phyloP scores from a whole-genome alignment of 2,888 invertebrate genomes.

The Xylota segnis region DNA sequence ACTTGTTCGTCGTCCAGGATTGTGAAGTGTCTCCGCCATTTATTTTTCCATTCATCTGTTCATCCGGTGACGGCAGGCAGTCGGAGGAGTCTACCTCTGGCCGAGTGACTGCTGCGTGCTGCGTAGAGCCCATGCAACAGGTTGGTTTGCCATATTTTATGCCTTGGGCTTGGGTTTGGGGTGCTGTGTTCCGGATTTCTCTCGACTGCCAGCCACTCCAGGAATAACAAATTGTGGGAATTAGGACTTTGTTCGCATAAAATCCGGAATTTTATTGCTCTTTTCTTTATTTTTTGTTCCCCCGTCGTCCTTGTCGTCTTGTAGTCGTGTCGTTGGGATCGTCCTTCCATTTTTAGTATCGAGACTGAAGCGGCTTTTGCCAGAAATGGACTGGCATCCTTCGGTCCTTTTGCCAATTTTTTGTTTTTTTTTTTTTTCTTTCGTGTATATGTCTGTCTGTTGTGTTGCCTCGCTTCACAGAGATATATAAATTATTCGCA shows the following conservation, averaged over 20 bases:
- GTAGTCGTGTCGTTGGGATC: background rate
- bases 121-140: constrained; percentile 69
- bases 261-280: constrained; percentile 74
- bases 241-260: constrained; percentile 73
- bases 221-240: constrained; percentile 73
- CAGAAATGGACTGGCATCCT: constrained; percentile 46
- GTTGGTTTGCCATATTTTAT: constrained; percentile 48
- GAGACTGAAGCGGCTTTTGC: constrained; percentile 36
- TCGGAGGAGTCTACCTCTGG: constrained; percentile 33
- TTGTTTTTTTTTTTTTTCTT: constrained; percentile 26
- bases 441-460: constrained; percentile 36
- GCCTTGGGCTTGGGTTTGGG: constrained; percentile 5
- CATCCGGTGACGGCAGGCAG: constrained; percentile 38
- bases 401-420: constrained; percentile 47
- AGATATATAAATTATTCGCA: constrained; percentile 71
- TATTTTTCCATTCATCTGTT: constrained; percentile 63
- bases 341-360: constrained; percentile 17
- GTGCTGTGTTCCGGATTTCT: constrained; percentile 48
- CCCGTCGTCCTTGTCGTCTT: background rate
- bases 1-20: constrained; percentile 60
- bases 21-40: constrained; percentile 56
- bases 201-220: constrained; percentile 21
- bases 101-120: constrained; percentile 67
- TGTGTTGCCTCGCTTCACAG: constrained; percentile 41
- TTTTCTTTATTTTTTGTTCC: constrained; percentile 50